These are phyloP conservation scores for Bombus balteatus DNA, from an alignment of 1,140 invertebrate species.

Conservation along the genomic window DNA sequence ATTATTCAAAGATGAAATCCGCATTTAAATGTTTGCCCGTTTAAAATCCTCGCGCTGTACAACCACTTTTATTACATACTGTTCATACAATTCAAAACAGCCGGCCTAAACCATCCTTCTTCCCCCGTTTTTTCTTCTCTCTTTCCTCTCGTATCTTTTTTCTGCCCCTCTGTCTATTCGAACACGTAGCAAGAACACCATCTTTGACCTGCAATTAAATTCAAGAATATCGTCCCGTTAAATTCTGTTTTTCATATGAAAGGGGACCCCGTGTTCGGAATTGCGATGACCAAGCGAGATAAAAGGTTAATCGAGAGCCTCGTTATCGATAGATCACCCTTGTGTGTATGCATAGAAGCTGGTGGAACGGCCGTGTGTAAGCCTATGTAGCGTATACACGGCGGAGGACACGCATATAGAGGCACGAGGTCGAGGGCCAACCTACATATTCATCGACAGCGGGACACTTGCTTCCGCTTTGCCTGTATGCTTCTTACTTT, in stretches of 20 bases:
- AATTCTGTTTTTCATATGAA: not conserved
- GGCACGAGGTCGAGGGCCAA: slow-evolving; percentile 74
- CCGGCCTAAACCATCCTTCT: not conserved
- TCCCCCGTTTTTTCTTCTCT: not conserved
- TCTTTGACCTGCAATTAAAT: not conserved
- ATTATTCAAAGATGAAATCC: slow-evolving; percentile 47
- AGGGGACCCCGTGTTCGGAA: not conserved
- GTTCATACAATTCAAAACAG: not conserved
- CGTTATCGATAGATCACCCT: slow-evolving; percentile 44
- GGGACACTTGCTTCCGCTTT: slow-evolving; percentile 72
- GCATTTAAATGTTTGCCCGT: slow-evolving; percentile 9
- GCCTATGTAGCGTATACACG: not conserved
- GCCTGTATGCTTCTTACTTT: slow-evolving; percentile 52
- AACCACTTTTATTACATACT: not conserved
- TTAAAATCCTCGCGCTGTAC: not conserved
- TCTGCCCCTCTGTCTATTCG: not conserved
- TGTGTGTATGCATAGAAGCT: not conserved
- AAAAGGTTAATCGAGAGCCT: slow-evolving; percentile 39
- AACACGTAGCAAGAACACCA: not conserved
- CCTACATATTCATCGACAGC: slow-evolving; percentile 77
- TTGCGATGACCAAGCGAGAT: slow-evolving; percentile 19
- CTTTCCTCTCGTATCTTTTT: not conserved
- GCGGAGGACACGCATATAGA: slow-evolving; percentile 62
- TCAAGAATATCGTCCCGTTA: too few species aligned
- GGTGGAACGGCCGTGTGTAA: not conserved